phyloP scores from a whole-genome alignment of 2,113 vertebrate species.

The Prunella fulvescens region DNA sequence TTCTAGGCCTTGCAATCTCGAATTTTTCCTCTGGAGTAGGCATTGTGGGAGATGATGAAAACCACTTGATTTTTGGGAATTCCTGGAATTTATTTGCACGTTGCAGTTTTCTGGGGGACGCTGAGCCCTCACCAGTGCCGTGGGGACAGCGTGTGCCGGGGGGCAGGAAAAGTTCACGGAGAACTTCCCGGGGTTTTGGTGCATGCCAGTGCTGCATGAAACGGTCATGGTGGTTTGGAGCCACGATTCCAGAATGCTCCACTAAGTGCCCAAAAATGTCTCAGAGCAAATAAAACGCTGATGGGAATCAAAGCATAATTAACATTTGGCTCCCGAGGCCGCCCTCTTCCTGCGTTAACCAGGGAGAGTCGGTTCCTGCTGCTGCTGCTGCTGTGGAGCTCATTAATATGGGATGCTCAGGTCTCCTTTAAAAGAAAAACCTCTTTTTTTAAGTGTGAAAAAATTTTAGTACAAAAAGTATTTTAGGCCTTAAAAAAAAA shows the following conservation, averaged over 20 bases:
- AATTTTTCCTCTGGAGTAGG: neutral
- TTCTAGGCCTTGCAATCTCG: too few relatives aligned
- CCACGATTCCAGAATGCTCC: neutral
- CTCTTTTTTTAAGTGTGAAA: neutral
- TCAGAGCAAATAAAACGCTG: neutral
- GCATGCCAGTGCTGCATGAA: neutral
- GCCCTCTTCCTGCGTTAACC: neutral
- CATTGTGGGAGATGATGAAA: neutral
- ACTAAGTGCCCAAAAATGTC: constrained; percentile 30
- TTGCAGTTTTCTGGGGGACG: neutral
- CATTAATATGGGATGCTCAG: neutral
- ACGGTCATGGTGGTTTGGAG: constrained; percentile 27
- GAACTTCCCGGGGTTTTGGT: neutral
- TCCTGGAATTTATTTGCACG: neutral
- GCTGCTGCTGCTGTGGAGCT: neutral
- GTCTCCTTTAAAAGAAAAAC: neutral
- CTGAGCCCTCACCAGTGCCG: neutral
- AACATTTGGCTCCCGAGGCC: neutral
- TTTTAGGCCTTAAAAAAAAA: neutral
- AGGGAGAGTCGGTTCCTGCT: neutral
- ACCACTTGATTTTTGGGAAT: neutral
- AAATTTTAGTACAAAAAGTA: neutral
- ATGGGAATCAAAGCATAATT: constrained; percentile 34
- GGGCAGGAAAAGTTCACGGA: neutral
- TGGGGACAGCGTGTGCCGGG: neutral